These are phyloP conservation scores for Sphecodes monilicornis DNA, from an alignment of 2,888 invertebrate species.

Conservation along the genomic window DNA sequence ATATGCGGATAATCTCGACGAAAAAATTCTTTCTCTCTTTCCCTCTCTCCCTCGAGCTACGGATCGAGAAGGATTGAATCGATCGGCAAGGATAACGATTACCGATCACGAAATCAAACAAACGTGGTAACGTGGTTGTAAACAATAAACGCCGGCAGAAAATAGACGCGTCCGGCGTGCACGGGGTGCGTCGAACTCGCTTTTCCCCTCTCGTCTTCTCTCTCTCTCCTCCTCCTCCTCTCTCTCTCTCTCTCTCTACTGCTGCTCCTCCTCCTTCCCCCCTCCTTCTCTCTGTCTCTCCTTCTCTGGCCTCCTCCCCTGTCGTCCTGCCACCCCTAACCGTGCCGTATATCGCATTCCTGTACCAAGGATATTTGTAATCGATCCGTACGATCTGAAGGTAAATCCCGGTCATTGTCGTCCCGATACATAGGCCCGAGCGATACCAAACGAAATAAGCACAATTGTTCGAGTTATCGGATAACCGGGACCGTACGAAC, in stretches of 20 bases:
- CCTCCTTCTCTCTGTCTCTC: neutral
- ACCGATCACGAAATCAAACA: slow-evolving; percentile 11
- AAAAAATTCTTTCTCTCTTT: too few species aligned
- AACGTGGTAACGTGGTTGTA: slow-evolving; percentile 22
- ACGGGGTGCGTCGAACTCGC: slow-evolving; percentile 31
- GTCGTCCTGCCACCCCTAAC: neutral
- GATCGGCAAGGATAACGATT: neutral
- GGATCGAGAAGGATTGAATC: neutral
- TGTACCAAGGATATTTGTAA: slow-evolving; percentile 27
- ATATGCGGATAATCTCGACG: neutral
- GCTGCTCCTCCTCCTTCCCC: neutral
- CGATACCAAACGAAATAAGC: slow-evolving; percentile 17
- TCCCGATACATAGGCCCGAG: neutral
- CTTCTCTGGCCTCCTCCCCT: neutral
- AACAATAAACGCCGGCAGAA: slow-evolving; percentile 25
- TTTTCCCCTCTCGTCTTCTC: neutral
- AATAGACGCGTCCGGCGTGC: slow-evolving; percentile 25
- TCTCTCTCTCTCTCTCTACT: neutral
- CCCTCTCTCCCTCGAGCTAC: too few species aligned
- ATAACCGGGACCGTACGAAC: neutral
- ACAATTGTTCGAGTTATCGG: slow-evolving; percentile 15
- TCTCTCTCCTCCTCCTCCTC: neutral
- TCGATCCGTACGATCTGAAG: slow-evolving; percentile 37
- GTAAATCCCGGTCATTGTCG: slow-evolving; percentile 32
- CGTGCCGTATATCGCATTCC: slow-evolving; percentile 1